Conservation (phyloP, 2,888 invertebrate species). For the Drosophila macrothrix region DNA sequence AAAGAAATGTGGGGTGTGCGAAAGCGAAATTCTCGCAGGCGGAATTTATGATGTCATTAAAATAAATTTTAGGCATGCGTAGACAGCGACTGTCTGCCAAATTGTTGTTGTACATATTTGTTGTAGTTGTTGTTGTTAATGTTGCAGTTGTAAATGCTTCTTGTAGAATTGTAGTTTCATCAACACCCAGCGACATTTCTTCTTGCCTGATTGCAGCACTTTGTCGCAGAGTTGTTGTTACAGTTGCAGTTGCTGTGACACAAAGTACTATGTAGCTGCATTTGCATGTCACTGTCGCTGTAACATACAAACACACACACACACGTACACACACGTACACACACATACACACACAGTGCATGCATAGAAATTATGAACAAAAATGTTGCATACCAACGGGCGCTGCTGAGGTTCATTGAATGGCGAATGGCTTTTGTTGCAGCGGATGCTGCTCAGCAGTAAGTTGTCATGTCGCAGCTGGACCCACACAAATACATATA, state of each 20-base stretch:
- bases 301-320: constrained; percentile 10
- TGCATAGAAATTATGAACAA: constrained; percentile 72
- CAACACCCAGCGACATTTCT: constrained; percentile 61
- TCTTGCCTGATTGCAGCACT: constrained; percentile 73
- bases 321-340: neutral
- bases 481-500: constrained; percentile 24
- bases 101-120: constrained; percentile 26
- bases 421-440: constrained; percentile 47
- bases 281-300: constrained; percentile 47
- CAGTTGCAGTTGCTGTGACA: constrained; percentile 56
- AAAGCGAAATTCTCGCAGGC: constrained; percentile 50
- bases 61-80: constrained; percentile 76
- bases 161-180: constrained; percentile 27
- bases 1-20: constrained; percentile 18
- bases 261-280: constrained; percentile 78
- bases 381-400: constrained; percentile 59
- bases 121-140: constrained; percentile 12
- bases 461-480: constrained; percentile 68
- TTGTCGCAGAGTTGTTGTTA: constrained; percentile 54
- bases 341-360: constrained; percentile 1
- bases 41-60: constrained; percentile 81
- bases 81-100: constrained; percentile 49
- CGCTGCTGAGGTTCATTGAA: constrained; percentile 69
- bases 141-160: constrained; percentile 15
- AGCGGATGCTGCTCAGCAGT: constrained; percentile 52